Conservation (phyloP, 2,113 vertebrate genomes). For the Melanerpes aurifrons region DNA sequence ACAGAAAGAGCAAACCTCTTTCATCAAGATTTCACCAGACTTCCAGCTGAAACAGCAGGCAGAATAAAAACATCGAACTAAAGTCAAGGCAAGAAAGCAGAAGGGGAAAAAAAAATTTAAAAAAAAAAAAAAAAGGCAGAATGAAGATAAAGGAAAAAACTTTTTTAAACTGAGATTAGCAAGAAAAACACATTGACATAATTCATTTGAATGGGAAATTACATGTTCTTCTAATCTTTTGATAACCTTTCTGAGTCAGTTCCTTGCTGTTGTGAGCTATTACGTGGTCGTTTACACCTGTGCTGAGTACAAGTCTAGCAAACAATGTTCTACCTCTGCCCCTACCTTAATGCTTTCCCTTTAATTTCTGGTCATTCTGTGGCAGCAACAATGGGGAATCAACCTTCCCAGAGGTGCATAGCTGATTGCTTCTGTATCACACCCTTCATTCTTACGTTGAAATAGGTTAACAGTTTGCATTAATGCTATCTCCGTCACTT, state of each 20-base stretch:
- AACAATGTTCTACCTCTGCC: neutral
- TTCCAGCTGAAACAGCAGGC: slow-evolving; percentile 49
- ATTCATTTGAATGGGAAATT: neutral
- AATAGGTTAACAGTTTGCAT: neutral
- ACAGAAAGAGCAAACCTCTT: slow-evolving; percentile 11
- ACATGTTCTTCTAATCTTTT: neutral
- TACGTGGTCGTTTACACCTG: neutral
- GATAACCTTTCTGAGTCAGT: neutral
- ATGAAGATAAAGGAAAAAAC: neutral
- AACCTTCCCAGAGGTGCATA: neutral
- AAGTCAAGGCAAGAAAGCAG: slow-evolving; percentile 16
- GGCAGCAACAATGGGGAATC: neutral
- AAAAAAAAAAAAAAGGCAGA: neutral
- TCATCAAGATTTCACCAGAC: slow-evolving; percentile 14
- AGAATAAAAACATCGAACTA: slow-evolving; percentile 42
- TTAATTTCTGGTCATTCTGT: neutral
- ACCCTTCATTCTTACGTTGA: neutral
- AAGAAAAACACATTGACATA: slow-evolving; percentile 16
- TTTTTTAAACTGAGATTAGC: neutral
- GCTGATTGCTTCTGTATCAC: neutral
- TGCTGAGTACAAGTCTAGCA: neutral
- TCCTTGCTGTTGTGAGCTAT: neutral
- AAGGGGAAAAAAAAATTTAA: neutral
- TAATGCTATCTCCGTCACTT: neutral
- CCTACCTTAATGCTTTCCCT: rapidly evolving